Evolutionary conservation across 2,888 invertebrate genomes (phyloP).

Genomic region (Eupithecia vulgata): DNA sequence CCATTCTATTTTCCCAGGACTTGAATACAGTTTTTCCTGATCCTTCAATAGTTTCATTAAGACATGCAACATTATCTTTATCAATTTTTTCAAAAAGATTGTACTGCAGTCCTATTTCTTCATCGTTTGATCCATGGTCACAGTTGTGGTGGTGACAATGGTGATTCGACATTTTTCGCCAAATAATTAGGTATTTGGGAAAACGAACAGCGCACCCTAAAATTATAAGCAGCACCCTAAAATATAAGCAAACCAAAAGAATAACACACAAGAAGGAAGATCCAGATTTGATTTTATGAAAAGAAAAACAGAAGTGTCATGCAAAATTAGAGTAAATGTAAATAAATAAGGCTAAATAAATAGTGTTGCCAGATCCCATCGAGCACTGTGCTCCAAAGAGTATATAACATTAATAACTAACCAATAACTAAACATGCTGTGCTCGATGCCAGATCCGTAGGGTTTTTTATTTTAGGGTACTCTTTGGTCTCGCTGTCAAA

Average conservation of each 20-base stretch:
- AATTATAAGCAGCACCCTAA: too few species aligned
- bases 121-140: conserved; percentile 83
- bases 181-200: background rate
- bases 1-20: conserved; percentile 93
- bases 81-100: conserved; percentile 96
- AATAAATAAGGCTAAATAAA: too few species aligned
- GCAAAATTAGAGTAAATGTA: too few species aligned
- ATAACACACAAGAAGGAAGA: background rate
- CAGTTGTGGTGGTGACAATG: conserved; percentile 86
- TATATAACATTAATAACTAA: too few species aligned
- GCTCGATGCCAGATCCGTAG: too few species aligned
- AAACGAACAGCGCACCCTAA: background rate
- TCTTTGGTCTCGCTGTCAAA: too few species aligned
- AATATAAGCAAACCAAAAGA: background rate
- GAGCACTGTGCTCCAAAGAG: too few species aligned
- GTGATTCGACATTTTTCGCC: conserved; percentile 81
- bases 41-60: conserved; percentile 94
- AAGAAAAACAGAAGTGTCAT: background rate
- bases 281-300: background rate
- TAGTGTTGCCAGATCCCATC: too few species aligned
- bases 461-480: too few species aligned
- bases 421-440: too few species aligned
- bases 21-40: conserved; percentile 96
- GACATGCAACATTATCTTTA: conserved; percentile 92
- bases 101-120: conserved; percentile 91